Percentiles rank a stretch among this genome's conserved stretches.
These are phyloP conservation scores for Apteryx owenii DNA, from an alignment of 2,113 vertebrate genomes.

Conservation along the genomic window DNA sequence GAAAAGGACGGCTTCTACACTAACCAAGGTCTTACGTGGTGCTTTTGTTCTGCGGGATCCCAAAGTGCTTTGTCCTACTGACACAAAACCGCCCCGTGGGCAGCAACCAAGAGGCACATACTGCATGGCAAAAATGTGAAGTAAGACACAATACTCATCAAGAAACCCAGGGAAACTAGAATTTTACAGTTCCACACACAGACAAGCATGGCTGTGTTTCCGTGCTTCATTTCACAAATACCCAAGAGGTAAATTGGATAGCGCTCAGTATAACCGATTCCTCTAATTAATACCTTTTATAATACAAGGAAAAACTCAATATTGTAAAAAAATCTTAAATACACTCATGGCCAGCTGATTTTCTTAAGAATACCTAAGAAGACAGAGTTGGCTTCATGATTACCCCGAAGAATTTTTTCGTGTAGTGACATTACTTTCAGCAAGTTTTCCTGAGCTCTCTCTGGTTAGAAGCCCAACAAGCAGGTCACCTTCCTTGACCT, in stretches of 20 bases:
- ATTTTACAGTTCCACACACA: background rate
- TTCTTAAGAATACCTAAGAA: background rate
- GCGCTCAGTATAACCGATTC: background rate
- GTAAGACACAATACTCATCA: background rate
- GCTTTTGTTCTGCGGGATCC: background rate
- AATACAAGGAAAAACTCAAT: background rate
- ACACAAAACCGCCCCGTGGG: background rate
- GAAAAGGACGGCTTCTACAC: background rate
- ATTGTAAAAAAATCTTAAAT: background rate
- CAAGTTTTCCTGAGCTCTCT: background rate
- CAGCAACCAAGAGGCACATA: background rate
- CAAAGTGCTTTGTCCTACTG: background rate
- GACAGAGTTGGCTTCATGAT: background rate
- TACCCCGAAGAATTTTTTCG: background rate
- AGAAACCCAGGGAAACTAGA: background rate
- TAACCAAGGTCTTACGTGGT: background rate
- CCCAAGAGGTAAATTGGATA: background rate
- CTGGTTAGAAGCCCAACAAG: background rate
- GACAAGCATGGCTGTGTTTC: background rate
- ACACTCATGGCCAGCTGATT: background rate
- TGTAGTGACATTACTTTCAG: background rate
- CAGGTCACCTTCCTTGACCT: background rate
- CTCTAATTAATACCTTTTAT: conserved; percentile 20
- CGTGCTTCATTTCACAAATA: background rate
- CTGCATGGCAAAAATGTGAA: accelerated